A percentile compares a stretch with the other conserved stretches of the same genome.
These are phyloP conservation scores for Melinaea menophilus DNA, from an alignment of 2,888 invertebrate species.

Conservation along the genomic window DNA sequence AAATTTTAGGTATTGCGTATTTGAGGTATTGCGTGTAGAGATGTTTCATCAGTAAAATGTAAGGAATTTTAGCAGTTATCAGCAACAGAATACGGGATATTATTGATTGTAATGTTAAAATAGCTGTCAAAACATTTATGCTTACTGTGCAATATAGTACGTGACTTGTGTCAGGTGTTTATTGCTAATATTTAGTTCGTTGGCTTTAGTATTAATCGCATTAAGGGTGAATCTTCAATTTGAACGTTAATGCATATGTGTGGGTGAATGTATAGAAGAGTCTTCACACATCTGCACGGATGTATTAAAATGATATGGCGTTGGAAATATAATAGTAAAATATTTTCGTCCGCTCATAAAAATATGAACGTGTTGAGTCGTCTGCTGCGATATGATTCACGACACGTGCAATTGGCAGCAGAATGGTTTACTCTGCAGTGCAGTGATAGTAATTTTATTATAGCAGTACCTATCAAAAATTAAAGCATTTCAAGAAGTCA, in stretches of 20 bases:
- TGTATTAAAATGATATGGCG: not conserved
- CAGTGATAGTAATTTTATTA: too few species aligned
- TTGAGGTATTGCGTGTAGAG: not conserved
- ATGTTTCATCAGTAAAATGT: not conserved
- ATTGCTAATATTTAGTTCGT: not conserved
- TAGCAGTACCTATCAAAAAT: too few species aligned
- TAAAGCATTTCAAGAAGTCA: too few species aligned
- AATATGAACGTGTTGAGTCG: too few species aligned
- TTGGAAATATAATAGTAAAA: too few species aligned
- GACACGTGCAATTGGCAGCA: too few species aligned
- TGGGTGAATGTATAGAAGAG: not conserved
- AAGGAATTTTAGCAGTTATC: not conserved
- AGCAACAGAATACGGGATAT: not conserved
- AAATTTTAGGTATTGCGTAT: not conserved
- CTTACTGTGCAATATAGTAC: not conserved
- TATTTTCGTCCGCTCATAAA: too few species aligned
- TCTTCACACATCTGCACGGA: not conserved
- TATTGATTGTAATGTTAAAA: not conserved
- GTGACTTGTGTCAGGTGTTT: not conserved
- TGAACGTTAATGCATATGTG: not conserved
- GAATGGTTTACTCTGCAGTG: too few species aligned
- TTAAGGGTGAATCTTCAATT: not conserved
- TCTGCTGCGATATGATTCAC: too few species aligned
- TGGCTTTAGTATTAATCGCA: not conserved
- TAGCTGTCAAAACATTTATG: constrained; percentile 1